Evolutionary conservation across 1,140 invertebrate species (phyloP), one percentile per base, ranked within the genome.

Genomic region (Drosophila pseudoobscura): DNA sequence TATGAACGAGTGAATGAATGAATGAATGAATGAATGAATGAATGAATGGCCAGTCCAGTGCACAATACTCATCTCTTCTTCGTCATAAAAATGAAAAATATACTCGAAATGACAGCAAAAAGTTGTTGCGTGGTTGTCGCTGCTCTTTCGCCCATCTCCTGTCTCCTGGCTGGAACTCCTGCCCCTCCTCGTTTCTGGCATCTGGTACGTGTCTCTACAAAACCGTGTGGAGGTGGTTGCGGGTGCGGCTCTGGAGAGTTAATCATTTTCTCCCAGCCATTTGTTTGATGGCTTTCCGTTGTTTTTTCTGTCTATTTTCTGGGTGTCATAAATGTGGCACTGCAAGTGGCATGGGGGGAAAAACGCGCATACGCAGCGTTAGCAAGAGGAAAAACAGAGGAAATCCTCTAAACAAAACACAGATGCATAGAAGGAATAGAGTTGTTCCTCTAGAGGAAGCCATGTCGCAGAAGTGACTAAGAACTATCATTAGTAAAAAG

Each of bases 91-190:
- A 88, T 85, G 82, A 87, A 87, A 87, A 88, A 82, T 87, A 66
- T 75, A 78, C 82, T 88, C 70, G 43, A 87, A 88, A 82, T 87
- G 78, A 78, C 83, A 75, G 82, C 83, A 88, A 72, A 87, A 87
- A 87, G 78, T 88, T 82, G 78, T 88, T 88, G 78, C 80, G 69
- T 79, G 61, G 71, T 47, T 56, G 44, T 52, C 35, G 35, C 60
- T 35, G 29, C 35, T 45, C n/a, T 46, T n/a, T 31, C 15, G 43
- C 26, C 47, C 50, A 45, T 20, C 20, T 20, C 45, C 54, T 17
- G 20, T 47, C 20, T 46, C 26, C 47, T 57, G 53, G 24, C 39
- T 17, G 47, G 17, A 39, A 4, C 35, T 47, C 50, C 45, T 17
- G 20, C 22, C 29, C 29, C 7, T 8, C 24, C 43, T 11, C 52